phyloP scores from a whole-genome alignment of 2,113 vertebrate genomes.

The Triplophysa tibetana region DNA sequence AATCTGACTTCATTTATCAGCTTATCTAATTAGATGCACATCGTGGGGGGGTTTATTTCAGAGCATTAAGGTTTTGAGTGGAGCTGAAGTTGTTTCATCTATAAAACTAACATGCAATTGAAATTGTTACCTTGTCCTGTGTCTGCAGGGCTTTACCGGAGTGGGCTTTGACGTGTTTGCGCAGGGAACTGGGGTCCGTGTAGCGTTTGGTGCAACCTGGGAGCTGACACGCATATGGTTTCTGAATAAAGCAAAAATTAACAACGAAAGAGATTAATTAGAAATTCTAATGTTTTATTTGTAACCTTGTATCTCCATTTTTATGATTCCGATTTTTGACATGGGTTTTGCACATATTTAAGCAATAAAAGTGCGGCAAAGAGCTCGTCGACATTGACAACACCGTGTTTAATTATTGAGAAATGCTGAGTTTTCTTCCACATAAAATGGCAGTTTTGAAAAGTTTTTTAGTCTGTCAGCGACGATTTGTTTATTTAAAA shows the following conservation, averaged over 20 bases:
- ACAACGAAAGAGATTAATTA: conserved; percentile 9
- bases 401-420: too few relatives aligned
- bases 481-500: too few relatives aligned
- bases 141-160: conserved; percentile 64
- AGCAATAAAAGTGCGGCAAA: too few relatives aligned
- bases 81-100: not conserved
- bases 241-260: conserved; percentile 56
- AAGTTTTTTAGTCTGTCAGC: too few relatives aligned
- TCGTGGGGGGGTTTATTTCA: not conserved
- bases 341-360: too few relatives aligned
- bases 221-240: conserved; percentile 75
- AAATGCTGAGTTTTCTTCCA: too few relatives aligned
- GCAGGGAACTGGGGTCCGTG: conserved; percentile 69
- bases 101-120: conserved; percentile 4
- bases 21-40: not conserved
- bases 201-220: conserved; percentile 73
- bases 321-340: too few relatives aligned
- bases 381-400: too few relatives aligned
- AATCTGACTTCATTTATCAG: conserved; percentile 27
- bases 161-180: conserved; percentile 74
- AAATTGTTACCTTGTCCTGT: conserved; percentile 64
- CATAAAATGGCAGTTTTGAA: too few relatives aligned
- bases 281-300: not conserved
- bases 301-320: too few relatives aligned
- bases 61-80: conserved; percentile 1